phyloP scores from a whole-genome alignment of 2,113 vertebrate genomes.

The Talpa occidentalis region DNA sequence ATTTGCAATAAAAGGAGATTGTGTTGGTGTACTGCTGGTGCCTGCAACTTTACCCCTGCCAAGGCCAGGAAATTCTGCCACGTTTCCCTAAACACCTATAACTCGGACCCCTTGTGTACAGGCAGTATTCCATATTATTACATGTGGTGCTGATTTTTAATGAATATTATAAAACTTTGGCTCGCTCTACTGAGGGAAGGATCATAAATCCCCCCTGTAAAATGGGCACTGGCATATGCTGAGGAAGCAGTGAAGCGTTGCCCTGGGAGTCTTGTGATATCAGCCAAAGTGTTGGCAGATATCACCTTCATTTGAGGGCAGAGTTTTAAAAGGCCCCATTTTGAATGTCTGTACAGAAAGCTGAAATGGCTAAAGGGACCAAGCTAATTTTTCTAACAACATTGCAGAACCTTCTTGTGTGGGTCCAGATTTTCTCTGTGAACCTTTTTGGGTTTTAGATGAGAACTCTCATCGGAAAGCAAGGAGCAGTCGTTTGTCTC shows the following conservation, averaged over 20 bases:
- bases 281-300: conserved; percentile 48
- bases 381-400: conserved; percentile 16
- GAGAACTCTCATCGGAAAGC: neutral
- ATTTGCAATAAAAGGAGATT: conserved; percentile 68
- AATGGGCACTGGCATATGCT: conserved; percentile 70
- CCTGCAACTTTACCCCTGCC: conserved; percentile 59
- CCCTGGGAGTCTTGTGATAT: conserved; percentile 54
- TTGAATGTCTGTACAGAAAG: conserved; percentile 16
- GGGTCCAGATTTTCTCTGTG: neutral
- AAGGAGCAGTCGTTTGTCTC: neutral
- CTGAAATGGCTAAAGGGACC: neutral
- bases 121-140: conserved; percentile 77
- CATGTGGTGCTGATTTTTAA: conserved; percentile 79
- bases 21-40: conserved; percentile 59
- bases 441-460: neutral
- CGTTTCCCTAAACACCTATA: conserved; percentile 75
- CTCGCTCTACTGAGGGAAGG: conserved; percentile 68
- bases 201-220: conserved; percentile 76
- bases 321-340: conserved; percentile 48
- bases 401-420: neutral
- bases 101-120: conserved; percentile 65
- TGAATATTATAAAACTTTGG: conserved; percentile 82
- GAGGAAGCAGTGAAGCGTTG: conserved; percentile 69
- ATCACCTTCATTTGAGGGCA: conserved; percentile 44
- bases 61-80: conserved; percentile 67